Evolutionary conservation across 2,888 invertebrate species (phyloP), one percentile per base, ranked within the genome.

Genomic region (Maniola hyperantus): DNA sequence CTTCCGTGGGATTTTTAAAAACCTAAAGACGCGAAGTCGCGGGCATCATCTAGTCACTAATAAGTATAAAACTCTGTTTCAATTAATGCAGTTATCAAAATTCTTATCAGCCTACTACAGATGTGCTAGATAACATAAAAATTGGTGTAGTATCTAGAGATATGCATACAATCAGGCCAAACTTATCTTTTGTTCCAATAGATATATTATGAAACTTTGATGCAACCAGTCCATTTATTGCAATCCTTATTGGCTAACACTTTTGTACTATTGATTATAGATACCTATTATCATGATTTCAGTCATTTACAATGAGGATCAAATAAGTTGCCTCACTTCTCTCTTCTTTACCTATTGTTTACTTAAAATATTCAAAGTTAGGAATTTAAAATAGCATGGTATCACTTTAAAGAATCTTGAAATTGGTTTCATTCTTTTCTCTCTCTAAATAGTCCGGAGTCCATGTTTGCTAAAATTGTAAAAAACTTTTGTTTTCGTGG

Each of bases 191-290:
- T 6, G 46, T 46, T 48, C 18, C 20, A 50, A 10, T 50, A 5
- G 11, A 5, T 44, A 7, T 50, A 51, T 51, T 51, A 26, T 26
- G 26, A 51, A 51, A 51, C 50, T 20, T 51, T 51, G 50, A 18
- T 51, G 18, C 11, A 18, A 51, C 18, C 50, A 51, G 26, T 51
- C 50, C 11, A 51, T 51, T 51, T 51, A 51, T 26, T 26, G 20
- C 50, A 26, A 51, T 26, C 50, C 50, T 26, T 51, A 50, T 26
- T 51, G 50, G 26, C 50, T 51, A 26, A 51, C 26, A 26, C 20
- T 26, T 15, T 48, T 51, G 50, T 20, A 11, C 13, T 26, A 13
- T 51, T 20, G 18, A 18, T 26, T 26, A 20, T 11, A 20, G 48
- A 48, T 18, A 15, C 10, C 39, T 39, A 39, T 11, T 39, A 39